A percentile compares a stretch with the other conserved stretches of the same genome.
Evolutionary conservation across 1,140 invertebrate species (phyloP).

Genomic region (Linepithema humile): DNA sequence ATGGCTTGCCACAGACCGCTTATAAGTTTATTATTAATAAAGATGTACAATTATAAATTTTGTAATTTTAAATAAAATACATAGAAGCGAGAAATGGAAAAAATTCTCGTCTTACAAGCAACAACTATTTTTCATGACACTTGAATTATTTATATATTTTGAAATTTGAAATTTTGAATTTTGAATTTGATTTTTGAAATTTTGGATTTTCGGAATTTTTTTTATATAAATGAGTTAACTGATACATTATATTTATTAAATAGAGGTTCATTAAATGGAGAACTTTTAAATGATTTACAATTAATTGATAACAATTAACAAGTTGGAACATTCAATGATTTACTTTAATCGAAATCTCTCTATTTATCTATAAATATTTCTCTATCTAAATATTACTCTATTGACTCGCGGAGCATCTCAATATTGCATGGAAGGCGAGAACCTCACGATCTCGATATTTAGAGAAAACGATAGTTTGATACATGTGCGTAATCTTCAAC

Average conservation of each 20-base stretch:
- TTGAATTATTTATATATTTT: background rate
- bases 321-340: too few species aligned
- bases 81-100: background rate
- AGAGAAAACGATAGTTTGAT: slow-evolving; percentile 10
- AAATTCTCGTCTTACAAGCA: background rate
- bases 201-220: background rate
- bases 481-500: background rate
- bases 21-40: background rate
- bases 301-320: slow-evolving; percentile 7
- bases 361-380: background rate
- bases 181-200: too few species aligned
- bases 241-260: background rate
- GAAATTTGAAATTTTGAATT: too few species aligned
- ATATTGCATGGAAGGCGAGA: slow-evolving; percentile 4
- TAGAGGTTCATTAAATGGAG: background rate
- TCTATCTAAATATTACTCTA: slow-evolving; percentile 18
- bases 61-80: background rate
- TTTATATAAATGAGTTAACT: background rate
- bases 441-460: slow-evolving; percentile 32
- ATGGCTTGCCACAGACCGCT: background rate
- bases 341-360: background rate
- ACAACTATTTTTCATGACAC: background rate
- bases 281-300: background rate
- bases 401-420: background rate
- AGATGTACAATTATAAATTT: background rate